Base-by-base conservation (phyloP, 1,140 invertebrate genomes). In the Temnothorax longispinosus region DNA sequence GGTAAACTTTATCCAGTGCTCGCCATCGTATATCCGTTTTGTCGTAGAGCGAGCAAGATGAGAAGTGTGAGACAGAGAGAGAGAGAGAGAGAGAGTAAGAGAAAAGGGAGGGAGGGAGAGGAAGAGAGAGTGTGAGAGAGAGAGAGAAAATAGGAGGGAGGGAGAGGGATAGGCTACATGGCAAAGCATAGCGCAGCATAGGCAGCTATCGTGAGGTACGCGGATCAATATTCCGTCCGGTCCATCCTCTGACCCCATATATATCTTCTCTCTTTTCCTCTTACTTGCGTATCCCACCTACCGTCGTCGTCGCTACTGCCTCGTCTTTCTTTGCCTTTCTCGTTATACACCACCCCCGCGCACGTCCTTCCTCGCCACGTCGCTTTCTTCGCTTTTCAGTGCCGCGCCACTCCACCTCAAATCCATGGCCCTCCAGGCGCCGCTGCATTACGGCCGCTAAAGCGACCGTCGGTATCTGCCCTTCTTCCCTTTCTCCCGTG, bases 191-290 rank as follows among this genome's bases (percentile, higher is more conserved):
- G 91, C 89, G 85, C 90, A 92, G 92, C 91, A 92, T 91, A 93
- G 92, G 92, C 92, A 93, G 92, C 93, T 94, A 94, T 94, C 92
- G 93, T 91, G 92, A 93, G 92, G 89, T 93, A 92, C 92, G 82
- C 92, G 94, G 94, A 95, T 95, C 94, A 95, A 95, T 95, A 95
- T 95, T 94, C 94, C 94, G 94, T 93, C 94, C 94, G 94, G 94
- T 95, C 94, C 94, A 95, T 95, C 94, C 94, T 94, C 94, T 94
- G 94, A 95, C 94, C 94, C 93, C 94, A 94, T 94, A 94, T 69
- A 69, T 69, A 69, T 69, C 41, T 69, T 92, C 94, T 92, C 93
- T 92, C 92, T 93, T 94, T 84, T 92, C 90, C 93, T 94, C 93
- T 92, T 92, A 93, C 90, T 93, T 94, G 89, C 91, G 72, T 86